Evolutionary conservation across 2,113 vertebrate species (phyloP), one percentile per base, ranked within the genome.

Genomic region (Cyanistes caeruleus): DNA sequence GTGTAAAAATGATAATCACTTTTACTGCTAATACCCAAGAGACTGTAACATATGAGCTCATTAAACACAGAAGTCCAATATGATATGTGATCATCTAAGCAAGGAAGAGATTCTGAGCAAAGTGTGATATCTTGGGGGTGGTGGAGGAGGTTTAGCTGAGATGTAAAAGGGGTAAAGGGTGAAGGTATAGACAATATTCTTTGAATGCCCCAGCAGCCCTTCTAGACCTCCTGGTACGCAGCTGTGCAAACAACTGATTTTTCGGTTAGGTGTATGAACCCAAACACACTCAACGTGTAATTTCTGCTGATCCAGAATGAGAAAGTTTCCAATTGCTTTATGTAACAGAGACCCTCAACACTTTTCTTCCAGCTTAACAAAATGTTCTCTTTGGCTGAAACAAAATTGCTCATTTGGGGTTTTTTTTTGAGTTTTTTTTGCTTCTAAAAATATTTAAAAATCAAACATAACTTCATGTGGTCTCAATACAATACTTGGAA

Each of bases 231-330:
- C 55, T 43, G 52, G 39, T 9, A 39, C 28, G 74, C 93, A 96
- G 81, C 81, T 91, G 77, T 84, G 84, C 55, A 94, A 95, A 86
- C 46, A 84, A 69, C 20, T 51, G 39, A 58, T 67, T 87, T 96
- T 90, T 93, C 0, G 0, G 27, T 73, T 69, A 49, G 46, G 12
- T 92, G 2, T 84, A 49, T 37, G 63, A 91, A 65, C 33, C 9
- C 37, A 53, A 86, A 76, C 15, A 69, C 55, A 20, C 13, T 88
- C 59, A 80, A 55, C 13, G 6, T 39, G 13, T 12, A 53, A 84
- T 91, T 91, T 89, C 51, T 3, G 0, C 64, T 84, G 48, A 84
- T 87, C 35, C 14, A 51, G 30, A 89, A 78, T 27, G n/a, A 86
- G 74, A 84, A 77, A 10, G 22, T 74, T 96, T 95, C 84, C 69